Percentiles rank a stretch among this genome's conserved stretches.
phyloP scores from a whole-genome alignment of 1,140 invertebrate genomes.

The Cephus cinctus region DNA sequence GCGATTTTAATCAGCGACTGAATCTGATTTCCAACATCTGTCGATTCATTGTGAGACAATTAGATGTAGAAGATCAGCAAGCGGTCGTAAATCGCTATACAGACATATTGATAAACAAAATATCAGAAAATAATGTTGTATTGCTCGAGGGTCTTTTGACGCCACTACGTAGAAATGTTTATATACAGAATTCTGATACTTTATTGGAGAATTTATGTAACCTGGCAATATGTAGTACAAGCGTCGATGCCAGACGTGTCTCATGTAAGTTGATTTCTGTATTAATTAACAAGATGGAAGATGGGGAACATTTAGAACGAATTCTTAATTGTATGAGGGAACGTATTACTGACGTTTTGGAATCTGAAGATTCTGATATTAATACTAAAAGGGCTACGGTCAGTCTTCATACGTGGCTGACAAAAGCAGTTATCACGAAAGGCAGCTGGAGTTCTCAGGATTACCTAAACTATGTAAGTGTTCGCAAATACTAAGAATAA shows the following conservation, averaged over 20 bases:
- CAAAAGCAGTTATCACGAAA: conserved; percentile 32
- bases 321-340: conserved; percentile 24
- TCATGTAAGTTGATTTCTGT: conserved; percentile 30
- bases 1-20: not conserved
- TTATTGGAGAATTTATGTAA: conserved; percentile 26
- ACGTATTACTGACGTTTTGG: conserved; percentile 24
- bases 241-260: conserved; percentile 13
- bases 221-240: conserved; percentile 17
- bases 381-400: conserved; percentile 20
- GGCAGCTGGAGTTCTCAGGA: conserved; percentile 28
- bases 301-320: conserved; percentile 11
- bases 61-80: conserved; percentile 14
- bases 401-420: conserved; percentile 31
- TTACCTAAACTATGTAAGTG: conserved; percentile 31
- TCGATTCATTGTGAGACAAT: conserved; percentile 16
- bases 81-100: conserved; percentile 33
- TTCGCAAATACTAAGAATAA: not conserved
- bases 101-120: conserved; percentile 17
- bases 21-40: conserved; percentile 13
- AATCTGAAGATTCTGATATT: conserved; percentile 12
- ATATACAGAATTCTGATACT: conserved; percentile 15
- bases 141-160: conserved; percentile 33
- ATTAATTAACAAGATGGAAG: conserved; percentile 36
- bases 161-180: conserved; percentile 25
- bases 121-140: conserved; percentile 23